Evolutionary conservation across 2,113 vertebrate species (phyloP), one percentile per base, ranked within the genome.

Genomic region (Cephalopholis sonnerati): DNA sequence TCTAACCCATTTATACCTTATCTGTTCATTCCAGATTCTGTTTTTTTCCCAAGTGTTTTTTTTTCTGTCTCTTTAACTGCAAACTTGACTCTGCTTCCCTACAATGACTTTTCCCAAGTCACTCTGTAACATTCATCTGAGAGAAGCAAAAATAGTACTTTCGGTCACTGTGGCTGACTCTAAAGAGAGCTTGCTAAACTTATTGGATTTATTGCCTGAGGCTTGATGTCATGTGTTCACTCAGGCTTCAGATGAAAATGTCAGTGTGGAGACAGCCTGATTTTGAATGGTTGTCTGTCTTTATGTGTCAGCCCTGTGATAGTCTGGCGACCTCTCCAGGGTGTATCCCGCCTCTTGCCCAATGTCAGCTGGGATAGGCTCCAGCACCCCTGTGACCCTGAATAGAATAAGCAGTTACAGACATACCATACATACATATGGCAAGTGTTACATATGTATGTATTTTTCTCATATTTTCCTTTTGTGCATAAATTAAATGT

Each of bases 171-270:
- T 39, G 75, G 79, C 74, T 54, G 22, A 68, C 5, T 63, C 10
- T 63, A 44, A 78, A 53, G 62, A 32, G 50, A 61, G 17, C 44
- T 18, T 57, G 54, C 39, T 18, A 27, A 81, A 72, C 53, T 20
- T 67, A 57, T 48, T 72, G 25, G 54, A 73, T 81, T 77, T 68
- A 50, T 73, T 57, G 63, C 79, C 41, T 32, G 20, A 79, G 32
- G 57, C 22, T 58, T 20, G 27, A 24, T 79, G 65, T 75, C 57
- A 70, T 51, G 39, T 62, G 10, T 63, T 50, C 71, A 54, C 20
- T 65, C 41, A 5, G 54, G 13, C 24, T 67, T 16, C 63, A 78
- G 25, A 39, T 55, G 27, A 53, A 67, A 62, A 61, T 65, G 20
- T 51, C 74, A 61, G 41, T 59, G 16, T 29, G 18, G 16, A 39